Conservation (phyloP, 2,888 invertebrate species). For the Oligia latruncula region DNA sequence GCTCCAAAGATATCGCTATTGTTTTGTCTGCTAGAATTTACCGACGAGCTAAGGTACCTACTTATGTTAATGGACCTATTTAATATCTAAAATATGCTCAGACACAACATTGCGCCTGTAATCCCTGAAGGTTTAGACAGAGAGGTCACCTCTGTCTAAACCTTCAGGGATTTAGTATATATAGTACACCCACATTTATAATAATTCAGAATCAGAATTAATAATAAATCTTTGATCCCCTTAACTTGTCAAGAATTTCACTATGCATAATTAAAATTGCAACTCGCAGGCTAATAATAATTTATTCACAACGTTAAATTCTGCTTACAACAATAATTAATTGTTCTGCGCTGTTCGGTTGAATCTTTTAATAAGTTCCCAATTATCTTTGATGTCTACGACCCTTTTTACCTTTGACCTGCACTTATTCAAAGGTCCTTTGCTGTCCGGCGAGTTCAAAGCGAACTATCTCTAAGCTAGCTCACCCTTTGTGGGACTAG, state of each 20-base stretch:
- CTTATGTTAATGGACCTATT: background rate
- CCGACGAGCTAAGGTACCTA: constrained; percentile 7
- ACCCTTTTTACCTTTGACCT: constrained; percentile 86
- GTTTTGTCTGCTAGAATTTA: constrained; percentile 39
- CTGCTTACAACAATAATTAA: constrained; percentile 46
- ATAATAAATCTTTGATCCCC: constrained; percentile 20
- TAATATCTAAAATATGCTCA: background rate
- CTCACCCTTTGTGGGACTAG: constrained; percentile 72
- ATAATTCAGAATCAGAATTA: constrained; percentile 10
- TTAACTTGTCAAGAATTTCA: constrained; percentile 21
- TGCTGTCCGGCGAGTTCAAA: constrained; percentile 80
- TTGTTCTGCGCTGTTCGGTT: constrained; percentile 56
- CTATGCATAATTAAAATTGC: constrained; percentile 43
- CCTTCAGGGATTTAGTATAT: too few species aligned
- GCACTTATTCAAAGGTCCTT: constrained; percentile 79
- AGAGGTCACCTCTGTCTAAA: too few species aligned
- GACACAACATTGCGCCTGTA: background rate
- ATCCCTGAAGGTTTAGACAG: background rate
- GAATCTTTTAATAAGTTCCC: constrained; percentile 81
- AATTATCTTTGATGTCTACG: constrained; percentile 85
- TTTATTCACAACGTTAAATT: constrained; percentile 39
- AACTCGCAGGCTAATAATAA: constrained; percentile 35
- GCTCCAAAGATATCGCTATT: constrained; percentile 57
- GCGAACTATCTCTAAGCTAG: constrained; percentile 79
- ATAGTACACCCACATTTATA: background rate